Evolutionary conservation across 1,140 invertebrate genomes (phyloP).

Genomic region (Drosophila varians): DNA sequence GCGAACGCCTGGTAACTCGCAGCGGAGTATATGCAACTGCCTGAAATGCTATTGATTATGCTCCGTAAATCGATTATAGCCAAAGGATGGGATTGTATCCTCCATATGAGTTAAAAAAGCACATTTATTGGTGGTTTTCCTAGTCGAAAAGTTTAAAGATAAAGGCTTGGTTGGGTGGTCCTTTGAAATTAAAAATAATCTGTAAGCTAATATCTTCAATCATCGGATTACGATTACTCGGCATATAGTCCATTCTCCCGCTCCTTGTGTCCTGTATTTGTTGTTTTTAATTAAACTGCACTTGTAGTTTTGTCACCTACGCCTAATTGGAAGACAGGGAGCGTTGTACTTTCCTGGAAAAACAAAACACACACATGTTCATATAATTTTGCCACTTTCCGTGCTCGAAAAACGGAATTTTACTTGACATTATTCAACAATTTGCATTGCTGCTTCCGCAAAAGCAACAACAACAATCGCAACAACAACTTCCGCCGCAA

Average conservation of each 20-base stretch:
- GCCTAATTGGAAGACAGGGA: background rate
- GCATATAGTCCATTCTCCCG: too few relatives aligned
- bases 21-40: conserved; percentile 13
- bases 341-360: background rate
- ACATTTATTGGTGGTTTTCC: background rate
- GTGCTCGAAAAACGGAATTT: conserved; percentile 56
- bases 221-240: too few relatives aligned
- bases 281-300: conserved; percentile 24
- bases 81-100: background rate
- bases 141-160: too few relatives aligned
- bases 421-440: conserved; percentile 75
- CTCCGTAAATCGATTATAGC: conserved; percentile 35
- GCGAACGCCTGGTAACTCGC: conserved; percentile 15
- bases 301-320: conserved; percentile 25
- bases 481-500: conserved; percentile 37
- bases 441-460: conserved; percentile 73
- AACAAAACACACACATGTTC: conserved; percentile 11
- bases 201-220: too few relatives aligned
- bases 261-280: background rate
- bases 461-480: conserved; percentile 23
- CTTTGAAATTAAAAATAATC: too few relatives aligned
- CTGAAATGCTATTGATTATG: conserved; percentile 18
- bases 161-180: too few relatives aligned
- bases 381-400: conserved; percentile 25
- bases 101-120: background rate